A percentile compares a stretch with the other conserved stretches of the same genome.
phyloP scores from a whole-genome alignment of 1,140 invertebrate genomes.

The Platyura marginata region DNA sequence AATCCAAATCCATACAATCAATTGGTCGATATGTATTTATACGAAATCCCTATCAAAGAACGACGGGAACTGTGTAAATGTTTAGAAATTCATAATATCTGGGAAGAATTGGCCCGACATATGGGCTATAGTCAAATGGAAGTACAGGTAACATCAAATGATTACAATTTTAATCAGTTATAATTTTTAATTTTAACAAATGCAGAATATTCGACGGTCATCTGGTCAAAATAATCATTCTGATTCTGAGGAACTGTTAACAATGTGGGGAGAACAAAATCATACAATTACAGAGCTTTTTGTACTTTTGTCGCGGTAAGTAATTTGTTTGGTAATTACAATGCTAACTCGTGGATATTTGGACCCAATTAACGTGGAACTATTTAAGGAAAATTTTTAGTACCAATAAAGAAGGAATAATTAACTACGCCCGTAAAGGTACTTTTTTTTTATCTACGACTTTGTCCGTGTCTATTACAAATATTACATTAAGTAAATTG shows the following conservation, averaged over 20 bases:
- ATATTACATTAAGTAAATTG: too few relatives aligned
- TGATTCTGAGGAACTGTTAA: conserved; percentile 44
- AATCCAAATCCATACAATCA: too few relatives aligned
- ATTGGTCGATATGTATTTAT: conserved; percentile 42
- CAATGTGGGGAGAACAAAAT: conserved; percentile 59
- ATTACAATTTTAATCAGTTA: background rate
- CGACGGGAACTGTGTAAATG: conserved; percentile 50
- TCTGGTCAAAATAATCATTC: conserved; percentile 41
- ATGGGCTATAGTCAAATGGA: conserved; percentile 33
- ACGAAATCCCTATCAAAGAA: conserved; percentile 48
- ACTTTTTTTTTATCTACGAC: too few relatives aligned
- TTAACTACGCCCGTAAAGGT: too few relatives aligned
- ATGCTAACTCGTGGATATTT: too few relatives aligned
- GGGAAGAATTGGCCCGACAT: conserved; percentile 48
- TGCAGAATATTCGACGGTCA: conserved; percentile 26
- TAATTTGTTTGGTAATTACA: too few relatives aligned
- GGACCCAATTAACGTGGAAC: too few relatives aligned
- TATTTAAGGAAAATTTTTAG: too few relatives aligned
- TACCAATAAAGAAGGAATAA: too few relatives aligned
- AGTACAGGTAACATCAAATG: conserved; percentile 28
- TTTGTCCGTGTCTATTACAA: too few relatives aligned
- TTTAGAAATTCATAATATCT: conserved; percentile 56
- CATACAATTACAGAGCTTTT: conserved; percentile 63
- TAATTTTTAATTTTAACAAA: conserved; percentile 13
- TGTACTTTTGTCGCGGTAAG: conserved; percentile 33